Evolutionary conservation across 1,140 invertebrate genomes (phyloP), one percentile per base, ranked within the genome.

Genomic region (Globodera rostochiensis): DNA sequence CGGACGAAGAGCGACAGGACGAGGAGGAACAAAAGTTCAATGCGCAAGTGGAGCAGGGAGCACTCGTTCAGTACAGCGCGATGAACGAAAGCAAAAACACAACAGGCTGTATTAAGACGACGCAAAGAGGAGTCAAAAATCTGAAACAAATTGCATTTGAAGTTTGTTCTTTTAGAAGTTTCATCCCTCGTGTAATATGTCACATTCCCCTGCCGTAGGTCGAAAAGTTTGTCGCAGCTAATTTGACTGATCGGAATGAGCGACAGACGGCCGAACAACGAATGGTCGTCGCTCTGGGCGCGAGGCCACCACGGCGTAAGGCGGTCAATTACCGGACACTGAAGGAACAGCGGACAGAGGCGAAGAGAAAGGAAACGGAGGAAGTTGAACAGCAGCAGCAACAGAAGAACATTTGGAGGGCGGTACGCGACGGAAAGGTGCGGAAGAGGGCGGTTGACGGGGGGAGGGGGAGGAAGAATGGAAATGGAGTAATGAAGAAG

Each of bases 191-290:
- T 66, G 60, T 15, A 66, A 21, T 9, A 69, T 69, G 67, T 19
- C n/a, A 0, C 8, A 0, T 21, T 69, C 19, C n/a, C 67, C 1
- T 77, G 57, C 53, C 47, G 36, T 19, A 78, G 77, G 66, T 78
- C 25, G 77, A 70, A 47, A 53, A 60, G 36, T 78, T 78, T 70
- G 77, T 78, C 6, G 77, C 77, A 19, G 66, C 77, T 2, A 78
- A 70, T 13, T 49, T 78, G 47, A 45, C 77, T 21, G 77, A 78
- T 69, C 25, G 6, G 19, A 9, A 70, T 11, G 77, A 78, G 25
- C 45, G 70, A 36, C 70, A 69, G 66, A 70, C 77, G 25, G 77
- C 77, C 8, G 64, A 78, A 15, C 77, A 78, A 5, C 25, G 60
- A 64, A 25, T 78, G 49, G 70, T 78, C 21, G 45, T 69, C n/a